Evolutionary conservation across 2,797 vertebrate species (phyloP).

Genomic region (Echiichthys vipera): DNA sequence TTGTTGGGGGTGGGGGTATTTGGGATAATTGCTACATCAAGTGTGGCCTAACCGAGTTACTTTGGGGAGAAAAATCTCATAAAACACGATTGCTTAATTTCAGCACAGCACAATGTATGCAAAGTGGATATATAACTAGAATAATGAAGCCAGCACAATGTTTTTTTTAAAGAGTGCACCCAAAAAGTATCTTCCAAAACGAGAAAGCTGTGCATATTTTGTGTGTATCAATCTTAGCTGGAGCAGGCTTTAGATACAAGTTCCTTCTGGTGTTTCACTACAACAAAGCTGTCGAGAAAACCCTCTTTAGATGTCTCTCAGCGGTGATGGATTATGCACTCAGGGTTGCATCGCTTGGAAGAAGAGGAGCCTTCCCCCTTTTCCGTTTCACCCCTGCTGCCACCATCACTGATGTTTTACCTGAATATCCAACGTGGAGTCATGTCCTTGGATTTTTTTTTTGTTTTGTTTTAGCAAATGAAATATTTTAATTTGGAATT

Average conservation of each 20-base stretch:
- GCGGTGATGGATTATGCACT: conserved; percentile 81
- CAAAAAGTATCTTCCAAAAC: conserved; percentile 29
- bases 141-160: conserved; percentile 54
- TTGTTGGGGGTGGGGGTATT: conserved; percentile 23
- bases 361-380: conserved; percentile 69
- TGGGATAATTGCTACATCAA: conserved; percentile 43
- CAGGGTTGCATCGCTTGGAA: conserved; percentile 74
- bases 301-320: conserved; percentile 75
- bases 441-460: conserved; percentile 26
- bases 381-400: conserved; percentile 64
- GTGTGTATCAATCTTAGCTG: conserved; percentile 61
- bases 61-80: conserved; percentile 39
- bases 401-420: conserved; percentile 59
- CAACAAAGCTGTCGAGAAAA: conserved; percentile 80
- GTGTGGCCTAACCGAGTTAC: conserved; percentile 56
- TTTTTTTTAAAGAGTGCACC: conserved; percentile 27
- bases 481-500: conserved; percentile 21
- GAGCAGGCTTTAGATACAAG: conserved; percentile 60
- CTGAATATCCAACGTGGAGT: conserved; percentile 49
- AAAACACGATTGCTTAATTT: conserved; percentile 51
- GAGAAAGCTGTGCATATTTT: conserved; percentile 29
- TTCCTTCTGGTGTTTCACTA: conserved; percentile 75
- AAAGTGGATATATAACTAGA: conserved; percentile 59
- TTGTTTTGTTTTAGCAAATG: neutral
- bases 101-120: conserved; percentile 40